Evolutionary conservation across 2,888 invertebrate species (phyloP).

Genomic region (Nemapogon koenigi): DNA sequence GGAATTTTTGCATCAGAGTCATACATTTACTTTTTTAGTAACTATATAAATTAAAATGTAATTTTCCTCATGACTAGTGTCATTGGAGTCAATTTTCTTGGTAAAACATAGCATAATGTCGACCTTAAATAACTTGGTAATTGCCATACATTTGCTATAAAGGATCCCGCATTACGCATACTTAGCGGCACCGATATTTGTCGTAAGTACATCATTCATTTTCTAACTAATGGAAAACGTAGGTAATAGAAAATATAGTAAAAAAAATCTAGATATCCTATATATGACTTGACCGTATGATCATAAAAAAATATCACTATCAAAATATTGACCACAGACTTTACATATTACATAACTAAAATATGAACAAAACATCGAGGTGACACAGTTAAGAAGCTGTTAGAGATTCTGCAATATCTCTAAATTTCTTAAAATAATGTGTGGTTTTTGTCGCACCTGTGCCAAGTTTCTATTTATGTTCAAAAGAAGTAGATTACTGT

Average conservation of each 20-base stretch:
- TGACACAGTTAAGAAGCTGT: slow-evolving; percentile 3
- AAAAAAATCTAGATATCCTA: too few species aligned
- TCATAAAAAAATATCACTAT: too few species aligned
- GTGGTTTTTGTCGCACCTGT: slow-evolving; percentile 10
- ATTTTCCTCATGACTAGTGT: slow-evolving; percentile 3
- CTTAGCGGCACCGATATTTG: neutral
- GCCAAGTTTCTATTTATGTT: slow-evolving; percentile 10
- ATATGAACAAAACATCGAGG: neutral
- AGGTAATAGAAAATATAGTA: too few species aligned
- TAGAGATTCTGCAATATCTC: neutral
- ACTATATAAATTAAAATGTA: slow-evolving; percentile 1
- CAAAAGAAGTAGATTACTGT: slow-evolving; percentile 7
- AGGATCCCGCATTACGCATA: neutral
- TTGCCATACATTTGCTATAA: slow-evolving; percentile 1
- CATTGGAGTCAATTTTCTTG: slow-evolving; percentile 2
- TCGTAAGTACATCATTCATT: neutral
- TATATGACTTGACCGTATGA: too few species aligned
- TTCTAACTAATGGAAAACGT: neutral
- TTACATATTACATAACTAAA: neutral
- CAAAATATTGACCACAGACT: neutral
- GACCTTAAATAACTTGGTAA: slow-evolving; percentile 1
- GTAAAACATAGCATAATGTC: slow-evolving; percentile 1
- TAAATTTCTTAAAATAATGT: slow-evolving; percentile 7
- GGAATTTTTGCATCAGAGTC: neutral
- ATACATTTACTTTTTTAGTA: slow-evolving; percentile 8